Percentiles rank a stretch among this genome's conserved stretches.
Conservation (phyloP, 2,797 vertebrate genomes). For the Lacerta agilis region DNA sequence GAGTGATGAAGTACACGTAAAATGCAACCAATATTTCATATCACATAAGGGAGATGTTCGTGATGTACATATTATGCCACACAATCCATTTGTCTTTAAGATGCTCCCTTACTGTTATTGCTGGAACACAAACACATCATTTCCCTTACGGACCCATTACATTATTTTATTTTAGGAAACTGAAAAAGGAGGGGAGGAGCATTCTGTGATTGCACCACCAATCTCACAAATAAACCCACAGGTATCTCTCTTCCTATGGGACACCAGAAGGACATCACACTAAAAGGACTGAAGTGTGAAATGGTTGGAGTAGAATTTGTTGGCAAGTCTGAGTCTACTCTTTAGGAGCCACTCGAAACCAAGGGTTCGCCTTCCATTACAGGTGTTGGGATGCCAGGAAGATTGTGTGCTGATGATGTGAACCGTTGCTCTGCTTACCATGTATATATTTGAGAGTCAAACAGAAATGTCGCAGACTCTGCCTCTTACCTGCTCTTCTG, state of each 20-base stretch:
- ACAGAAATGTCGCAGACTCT: not conserved
- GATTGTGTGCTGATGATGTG: not conserved
- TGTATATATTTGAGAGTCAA: not conserved
- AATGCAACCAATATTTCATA: conserved; percentile 76
- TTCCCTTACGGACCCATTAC: too few relatives aligned
- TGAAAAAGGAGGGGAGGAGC: not conserved
- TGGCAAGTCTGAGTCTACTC: not conserved
- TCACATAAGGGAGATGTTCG: not conserved
- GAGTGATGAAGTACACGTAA: conserved; percentile 71
- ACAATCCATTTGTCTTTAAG: not conserved
- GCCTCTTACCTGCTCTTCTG: not conserved
- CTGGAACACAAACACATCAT: not conserved
- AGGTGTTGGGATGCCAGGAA: not conserved
- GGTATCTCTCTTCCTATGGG: not conserved
- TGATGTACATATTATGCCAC: not conserved
- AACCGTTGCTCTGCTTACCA: not conserved
- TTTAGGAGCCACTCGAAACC: not conserved
- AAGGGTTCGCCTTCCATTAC: not conserved
- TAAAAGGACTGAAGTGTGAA: not conserved
- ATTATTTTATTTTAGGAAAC: not conserved
- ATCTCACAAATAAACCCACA: not conserved
- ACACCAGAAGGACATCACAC: not conserved
- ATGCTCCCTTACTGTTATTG: too few relatives aligned
- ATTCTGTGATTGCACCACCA: not conserved
- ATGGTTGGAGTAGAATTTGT: not conserved